phyloP scores from a whole-genome alignment of 2,888 invertebrate species.

The Xestia rhomboidea region DNA sequence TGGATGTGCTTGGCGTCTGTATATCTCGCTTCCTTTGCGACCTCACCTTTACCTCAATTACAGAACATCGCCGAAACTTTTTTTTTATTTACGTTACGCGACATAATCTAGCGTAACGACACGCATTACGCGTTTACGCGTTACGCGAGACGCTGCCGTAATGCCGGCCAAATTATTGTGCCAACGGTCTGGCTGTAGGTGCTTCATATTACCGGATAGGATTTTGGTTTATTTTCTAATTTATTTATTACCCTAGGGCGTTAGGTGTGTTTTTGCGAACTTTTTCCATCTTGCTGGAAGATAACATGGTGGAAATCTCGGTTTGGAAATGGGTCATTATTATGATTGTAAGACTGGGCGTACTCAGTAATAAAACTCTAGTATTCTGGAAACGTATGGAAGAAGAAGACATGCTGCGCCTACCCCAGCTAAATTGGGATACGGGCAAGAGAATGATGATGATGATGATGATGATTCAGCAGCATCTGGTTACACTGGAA shows the following conservation, averaged over 20 bases:
- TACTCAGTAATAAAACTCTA: background rate
- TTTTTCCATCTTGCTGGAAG: background rate
- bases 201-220: slow-evolving; percentile 28
- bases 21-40: background rate
- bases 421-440: background rate
- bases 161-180: slow-evolving; percentile 43
- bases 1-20: too few relatives aligned
- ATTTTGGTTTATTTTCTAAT: slow-evolving; percentile 46
- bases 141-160: slow-evolving; percentile 43
- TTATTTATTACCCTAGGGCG: slow-evolving; percentile 44
- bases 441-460: background rate
- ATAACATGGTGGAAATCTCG: background rate
- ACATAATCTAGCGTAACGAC: slow-evolving; percentile 60
- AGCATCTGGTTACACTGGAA: background rate
- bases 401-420: background rate
- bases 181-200: slow-evolving; percentile 28
- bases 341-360: background rate
- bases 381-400: background rate
- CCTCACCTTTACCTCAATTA: slow-evolving; percentile 59
- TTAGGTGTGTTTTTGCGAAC: background rate
- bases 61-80: slow-evolving; percentile 61
- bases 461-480: background rate
- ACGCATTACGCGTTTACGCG: slow-evolving; percentile 61
- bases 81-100: slow-evolving; percentile 66
- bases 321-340: background rate